Conservation (phyloP, 2,888 invertebrate species). For the Parnassius mnemosyne region DNA sequence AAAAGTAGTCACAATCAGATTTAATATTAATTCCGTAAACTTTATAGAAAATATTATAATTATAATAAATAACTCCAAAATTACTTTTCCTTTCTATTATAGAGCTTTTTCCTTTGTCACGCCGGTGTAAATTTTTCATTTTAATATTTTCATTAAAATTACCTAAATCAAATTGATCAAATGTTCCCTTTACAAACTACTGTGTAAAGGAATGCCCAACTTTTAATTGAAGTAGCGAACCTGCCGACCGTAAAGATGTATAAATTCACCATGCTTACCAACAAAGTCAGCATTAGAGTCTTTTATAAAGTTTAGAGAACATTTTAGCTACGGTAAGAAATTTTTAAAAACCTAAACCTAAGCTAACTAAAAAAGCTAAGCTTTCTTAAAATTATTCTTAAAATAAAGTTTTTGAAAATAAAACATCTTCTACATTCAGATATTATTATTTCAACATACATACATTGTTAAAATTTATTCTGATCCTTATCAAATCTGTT, state of each 20-base stretch:
- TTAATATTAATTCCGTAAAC: too few species aligned
- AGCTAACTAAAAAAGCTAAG: too few species aligned
- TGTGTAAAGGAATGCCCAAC: not conserved
- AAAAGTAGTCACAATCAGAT: too few species aligned
- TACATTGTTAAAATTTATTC: too few species aligned
- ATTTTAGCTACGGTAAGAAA: not conserved
- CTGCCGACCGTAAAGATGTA: not conserved
- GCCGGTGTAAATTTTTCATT: too few species aligned
- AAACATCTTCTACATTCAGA: too few species aligned
- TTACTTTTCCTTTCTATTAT: too few species aligned
- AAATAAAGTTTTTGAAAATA: not conserved
- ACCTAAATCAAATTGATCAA: not conserved
- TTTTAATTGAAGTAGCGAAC: conserved; percentile 1
- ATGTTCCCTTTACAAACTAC: not conserved
- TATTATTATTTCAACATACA: too few species aligned
- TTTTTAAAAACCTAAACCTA: not conserved
- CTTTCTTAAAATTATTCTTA: not conserved
- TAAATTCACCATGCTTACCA: not conserved
- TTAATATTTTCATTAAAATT: not conserved
- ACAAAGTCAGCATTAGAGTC: not conserved
- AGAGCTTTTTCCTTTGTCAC: too few species aligned
- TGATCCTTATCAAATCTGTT: too few species aligned
- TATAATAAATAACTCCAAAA: too few species aligned
- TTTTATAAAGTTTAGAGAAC: not conserved
- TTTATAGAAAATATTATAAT: too few species aligned